Evolutionary conservation across 2,888 invertebrate genomes (phyloP), one percentile per base, ranked within the genome.

Genomic region (Meloe dianella): DNA sequence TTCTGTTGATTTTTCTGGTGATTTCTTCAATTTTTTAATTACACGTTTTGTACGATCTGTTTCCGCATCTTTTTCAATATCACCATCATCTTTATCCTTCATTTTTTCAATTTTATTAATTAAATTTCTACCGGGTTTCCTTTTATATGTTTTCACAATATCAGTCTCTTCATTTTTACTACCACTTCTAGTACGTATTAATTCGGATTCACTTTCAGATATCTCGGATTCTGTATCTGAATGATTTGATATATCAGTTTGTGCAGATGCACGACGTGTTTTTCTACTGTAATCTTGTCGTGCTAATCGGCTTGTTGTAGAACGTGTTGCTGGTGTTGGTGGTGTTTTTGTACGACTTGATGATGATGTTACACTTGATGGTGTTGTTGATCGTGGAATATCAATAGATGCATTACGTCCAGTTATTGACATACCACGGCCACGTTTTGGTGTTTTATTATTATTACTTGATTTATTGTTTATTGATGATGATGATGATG

Each of bases 261-360:
- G 89, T 17, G 85, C 86, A 0, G 89, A 89, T 32, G 85, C 86
- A 64, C 89, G 84, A 29, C 89, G 83, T 0, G 84, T 83, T 3
- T 85, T 71, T 69, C 71, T 70, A 10, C 69, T 63, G 20, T 72
- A 73, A 64, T 77, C 77, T 72, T 72, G 70, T 68, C 74, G 73
- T 41, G 75, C 73, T 62, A 76, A 66, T 47, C 85, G 75, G 35
- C 80, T 78, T 8, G 78, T 72, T 56, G n/a, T n/a, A n/a, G 87
- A 85, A 61, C 85, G 85, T 7, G 84, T 83, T 1, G 84, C 84
- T 0, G 89, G 87, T 0, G 89, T 86, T 0, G 89, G 89, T 8
- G 90, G 90, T 59, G 89, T 89, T 71, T 90, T 90, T 1, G 89
- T 90, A 58, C 90, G 85, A 61, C 88, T 88, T 4, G 89, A 87